Base-by-base conservation (phyloP, 2,888 invertebrate species). In the Hypercompe scribonia region DNA sequence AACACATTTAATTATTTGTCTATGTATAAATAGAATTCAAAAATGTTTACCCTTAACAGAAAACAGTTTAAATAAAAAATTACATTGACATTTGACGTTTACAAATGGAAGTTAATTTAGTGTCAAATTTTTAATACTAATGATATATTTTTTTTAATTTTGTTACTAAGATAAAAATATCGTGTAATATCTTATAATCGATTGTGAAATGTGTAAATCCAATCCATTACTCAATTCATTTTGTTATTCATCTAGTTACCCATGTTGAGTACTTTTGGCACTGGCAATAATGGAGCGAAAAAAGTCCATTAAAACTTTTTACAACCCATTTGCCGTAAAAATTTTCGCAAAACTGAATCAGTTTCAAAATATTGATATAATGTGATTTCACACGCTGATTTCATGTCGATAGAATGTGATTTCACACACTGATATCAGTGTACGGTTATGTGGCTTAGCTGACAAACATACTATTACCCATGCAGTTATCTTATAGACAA, bases 311-410 rank as follows among this genome's bases (percentile, higher is more conserved):
- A 63, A 66, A 63, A 61, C 31, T 31, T 71, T 65, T 28, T 46
- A n/a, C n/a, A 46, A 69, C 11, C 34, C 8, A 70, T 34, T 34
- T 5, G 39, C 18, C 2, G 31, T 46, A 63, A 70, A 21, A 33
- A 21, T 46, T 64, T 65, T 46, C 75, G 18, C 74, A 84, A 31
- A 83, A 81, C 82, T 78, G 65, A 76, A 72, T 77, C 74, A 58
- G 77, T 79, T 74, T 64, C 58, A 73, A 73, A 76, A 77, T 72
- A 75, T 75, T 70, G 31, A 82, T 76, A 82, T 64, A 63, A 65
- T 64, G 73, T 70, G 82, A 77, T 82, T 82, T 82, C 74, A 71
- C 70, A 71, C 69, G n/a, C 71, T 39, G 66, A n/a, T n/a, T n/a
- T n/a, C n/a, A n/a, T 46, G 46, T 46, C 46, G 21, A 82, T 77